Evolutionary conservation across 2,888 invertebrate genomes (phyloP).

Genomic region (Tetheella fluctuosa): DNA sequence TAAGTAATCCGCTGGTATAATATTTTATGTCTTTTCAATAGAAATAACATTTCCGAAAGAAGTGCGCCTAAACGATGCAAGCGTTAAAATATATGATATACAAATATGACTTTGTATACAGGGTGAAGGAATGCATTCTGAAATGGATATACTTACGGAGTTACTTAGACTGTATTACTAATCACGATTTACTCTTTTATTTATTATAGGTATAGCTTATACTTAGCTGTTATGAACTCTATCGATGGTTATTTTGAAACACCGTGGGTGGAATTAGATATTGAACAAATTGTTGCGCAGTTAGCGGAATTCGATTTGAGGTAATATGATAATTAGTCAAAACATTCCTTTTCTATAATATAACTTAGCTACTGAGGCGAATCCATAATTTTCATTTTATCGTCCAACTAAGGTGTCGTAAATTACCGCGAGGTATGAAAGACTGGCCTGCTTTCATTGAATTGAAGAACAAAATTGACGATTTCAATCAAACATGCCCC

Average conservation of each 20-base stretch:
- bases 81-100: too few species aligned
- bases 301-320: constrained; percentile 92
- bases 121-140: neutral
- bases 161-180: neutral
- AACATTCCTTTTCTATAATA: too few species aligned
- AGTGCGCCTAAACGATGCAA: too few species aligned
- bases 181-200: constrained; percentile 16
- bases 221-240: constrained; percentile 92
- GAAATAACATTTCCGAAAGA: too few species aligned
- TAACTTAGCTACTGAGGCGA: too few species aligned
- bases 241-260: constrained; percentile 94
- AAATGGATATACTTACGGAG: neutral
- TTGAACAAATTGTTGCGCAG: constrained; percentile 91
- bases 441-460: constrained; percentile 95
- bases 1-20: constrained; percentile 68
- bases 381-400: neutral
- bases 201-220: constrained; percentile 79
- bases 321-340: constrained; percentile 56
- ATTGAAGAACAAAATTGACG: constrained; percentile 94
- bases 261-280: constrained; percentile 92
- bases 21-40: too few species aligned
- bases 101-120: too few species aligned
- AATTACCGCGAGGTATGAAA: constrained; percentile 92
- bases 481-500: constrained; percentile 95
- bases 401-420: constrained; percentile 85